Evolutionary conservation across 2,888 invertebrate species (phyloP), one percentile per base, ranked within the genome.

Genomic region (Parnassius mnemosyne): DNA sequence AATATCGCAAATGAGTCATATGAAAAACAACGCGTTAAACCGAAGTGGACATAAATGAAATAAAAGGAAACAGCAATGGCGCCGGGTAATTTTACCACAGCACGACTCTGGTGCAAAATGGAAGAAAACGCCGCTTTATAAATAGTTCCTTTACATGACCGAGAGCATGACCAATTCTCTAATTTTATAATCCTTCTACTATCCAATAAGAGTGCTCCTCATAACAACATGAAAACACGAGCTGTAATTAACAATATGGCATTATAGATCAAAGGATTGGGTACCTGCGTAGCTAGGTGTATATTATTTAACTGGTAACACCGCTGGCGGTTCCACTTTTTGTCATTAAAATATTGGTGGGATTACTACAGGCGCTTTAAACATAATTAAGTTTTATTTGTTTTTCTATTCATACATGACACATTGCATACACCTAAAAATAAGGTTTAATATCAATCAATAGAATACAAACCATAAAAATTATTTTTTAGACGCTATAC

Each of bases 141-240:
- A 87, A 87, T 89, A 88, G 84, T 49, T 49, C 7, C 49, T 49
- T 13, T 49, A 11, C 49, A 13, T 75, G 70, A 71, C 70, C 76
- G 71, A 72, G 71, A 76, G 82, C 78, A 85, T 89, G 89, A 89
- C 84, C 84, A 89, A 85, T 87, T 79, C 79, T 85, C 87, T 88
- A 87, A 88, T 83, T 87, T 83, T 83, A 79, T 76, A 81, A 75
- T 76, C 69, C 65, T 69, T 66, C 69, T 65, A 57, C 56, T 61
- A 57, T 42, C 57, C 49, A 61, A 53, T 57, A 57, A 13, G 60
- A 60, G 43, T 50, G 47, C 58, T 67, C 65, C 62, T 64, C 62
- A 67, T 67, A 75, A 72, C 72, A 69, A 70, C 73, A 70, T 66
- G 63, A 68, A 71, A 60, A 54, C 54, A 60, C 34, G 47, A 44